Evolutionary conservation across 2,113 vertebrate species (phyloP), one percentile per base, ranked within the genome.

Genomic region (Vimba vimba): DNA sequence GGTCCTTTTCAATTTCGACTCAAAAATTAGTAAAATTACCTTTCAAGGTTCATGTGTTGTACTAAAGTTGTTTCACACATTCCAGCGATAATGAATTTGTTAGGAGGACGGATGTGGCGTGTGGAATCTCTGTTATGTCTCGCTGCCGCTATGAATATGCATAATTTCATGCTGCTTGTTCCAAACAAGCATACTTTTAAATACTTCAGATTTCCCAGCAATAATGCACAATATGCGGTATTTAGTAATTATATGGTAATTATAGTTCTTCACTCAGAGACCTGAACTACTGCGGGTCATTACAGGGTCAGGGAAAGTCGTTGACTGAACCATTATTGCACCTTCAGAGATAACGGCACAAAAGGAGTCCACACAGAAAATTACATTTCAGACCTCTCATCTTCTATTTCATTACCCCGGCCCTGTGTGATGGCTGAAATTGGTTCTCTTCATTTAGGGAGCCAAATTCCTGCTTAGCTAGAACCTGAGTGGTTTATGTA

Each of bases 361-460:
- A 95, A 95, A 95, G 93, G 93, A 93, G 91, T 92, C 93, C 91
- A 93, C 93, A 91, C 92, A 90, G 93, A 95, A 95, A 95, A 95
- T 95, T 94, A 94, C 94, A 94, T 95, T 94, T 95, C 91, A 93
- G 92, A 92, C 93, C 91, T 93, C 92, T 94, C 92, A 92, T 94
- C 93, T 94, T 94, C 93, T 95, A 91, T 94, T 95, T 95, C 93
- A 95, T 95, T 95, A 95, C 94, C 92, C 91, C 89, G 30, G 92
- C 25, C 93, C 91, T 90, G 92, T 92, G 91, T 91, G 93, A 93
- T 92, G 91, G 91, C 89, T 93, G 90, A 95, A 95, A 95, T 95
- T 93, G 92, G 91, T 93, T 94, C 93, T 94, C 92, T 95, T 95
- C 94, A 95, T 94, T 95, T 94, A 94, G 95, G 94, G 90, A 94